phyloP scores from a whole-genome alignment of 2,888 invertebrate species.

The Acleris sparsana region DNA sequence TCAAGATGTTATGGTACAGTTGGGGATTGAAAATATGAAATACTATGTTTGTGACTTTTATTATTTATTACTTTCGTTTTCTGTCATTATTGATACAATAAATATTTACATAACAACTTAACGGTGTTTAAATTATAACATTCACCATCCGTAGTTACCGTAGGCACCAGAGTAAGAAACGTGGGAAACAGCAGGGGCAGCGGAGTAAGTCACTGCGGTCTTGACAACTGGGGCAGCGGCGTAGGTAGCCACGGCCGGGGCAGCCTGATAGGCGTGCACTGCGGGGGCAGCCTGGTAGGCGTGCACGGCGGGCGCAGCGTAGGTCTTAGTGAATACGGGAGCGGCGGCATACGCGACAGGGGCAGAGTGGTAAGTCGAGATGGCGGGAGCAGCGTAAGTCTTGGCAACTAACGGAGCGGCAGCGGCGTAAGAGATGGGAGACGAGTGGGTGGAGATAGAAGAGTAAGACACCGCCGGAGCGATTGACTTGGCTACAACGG shows the following conservation, averaged over 20 bases:
- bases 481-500: constrained; percentile 63
- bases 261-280: constrained; percentile 40
- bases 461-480: constrained; percentile 48
- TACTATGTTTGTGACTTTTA: not conserved
- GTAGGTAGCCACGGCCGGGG: constrained; percentile 67
- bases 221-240: constrained; percentile 46
- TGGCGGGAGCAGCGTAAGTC: constrained; percentile 50
- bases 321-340: constrained; percentile 53
- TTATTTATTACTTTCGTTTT: constrained; percentile 23
- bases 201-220: constrained; percentile 71
- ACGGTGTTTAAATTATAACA: constrained; percentile 34
- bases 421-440: constrained; percentile 42
- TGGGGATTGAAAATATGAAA: not conserved
- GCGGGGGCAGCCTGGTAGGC: constrained; percentile 48
- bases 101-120: constrained; percentile 40
- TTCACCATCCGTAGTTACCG: constrained; percentile 56
- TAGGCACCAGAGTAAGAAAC: constrained; percentile 83
- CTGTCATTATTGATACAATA: constrained; percentile 31
- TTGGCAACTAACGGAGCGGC: constrained; percentile 45
- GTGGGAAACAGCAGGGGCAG: constrained; percentile 82
- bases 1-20: not conserved
- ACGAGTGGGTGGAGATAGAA: constrained; percentile 35
- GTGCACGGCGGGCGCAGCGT: constrained; percentile 64
- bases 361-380: constrained; percentile 42
- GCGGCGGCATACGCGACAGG: constrained; percentile 64